phyloP scores from a whole-genome alignment of 2,113 vertebrate genomes.

The Erinaceus europaeus region DNA sequence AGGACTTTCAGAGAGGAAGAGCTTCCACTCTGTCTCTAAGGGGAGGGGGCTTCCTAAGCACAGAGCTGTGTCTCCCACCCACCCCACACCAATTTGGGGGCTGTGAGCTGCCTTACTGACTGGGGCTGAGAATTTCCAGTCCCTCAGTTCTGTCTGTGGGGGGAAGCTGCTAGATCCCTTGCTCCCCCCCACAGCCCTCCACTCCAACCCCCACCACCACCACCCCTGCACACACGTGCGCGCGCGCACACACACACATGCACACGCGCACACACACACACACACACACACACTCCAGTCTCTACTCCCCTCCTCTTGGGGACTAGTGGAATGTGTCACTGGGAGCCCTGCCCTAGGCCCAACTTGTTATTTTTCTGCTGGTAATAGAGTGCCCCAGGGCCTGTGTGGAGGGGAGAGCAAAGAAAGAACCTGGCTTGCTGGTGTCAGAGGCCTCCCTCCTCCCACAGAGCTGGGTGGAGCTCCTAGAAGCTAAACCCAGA shows the following conservation, averaged over 20 bases:
- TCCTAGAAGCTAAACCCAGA: neutral
- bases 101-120: neutral
- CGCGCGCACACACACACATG: no score
- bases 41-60: neutral
- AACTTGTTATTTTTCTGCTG: neutral
- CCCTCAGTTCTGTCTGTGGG: neutral
- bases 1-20: neutral
- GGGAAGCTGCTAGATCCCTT: neutral
- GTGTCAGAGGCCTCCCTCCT: neutral
- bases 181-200: neutral
- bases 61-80: neutral
- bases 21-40: no score
- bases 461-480: neutral
- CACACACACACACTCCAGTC: no score
- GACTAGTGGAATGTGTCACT: neutral
- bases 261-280: no score
- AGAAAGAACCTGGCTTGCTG: no score
- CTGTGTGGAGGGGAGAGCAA: no score
- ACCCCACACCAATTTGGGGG: neutral
- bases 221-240: no score
- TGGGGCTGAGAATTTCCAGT: neutral
- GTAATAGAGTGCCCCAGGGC: neutral
- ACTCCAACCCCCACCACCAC: rapidly evolving
- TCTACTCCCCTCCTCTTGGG: no score
- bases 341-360: neutral